Base-by-base conservation (phyloP, 2,113 vertebrate species). In the Himantopus leucocephalus region DNA sequence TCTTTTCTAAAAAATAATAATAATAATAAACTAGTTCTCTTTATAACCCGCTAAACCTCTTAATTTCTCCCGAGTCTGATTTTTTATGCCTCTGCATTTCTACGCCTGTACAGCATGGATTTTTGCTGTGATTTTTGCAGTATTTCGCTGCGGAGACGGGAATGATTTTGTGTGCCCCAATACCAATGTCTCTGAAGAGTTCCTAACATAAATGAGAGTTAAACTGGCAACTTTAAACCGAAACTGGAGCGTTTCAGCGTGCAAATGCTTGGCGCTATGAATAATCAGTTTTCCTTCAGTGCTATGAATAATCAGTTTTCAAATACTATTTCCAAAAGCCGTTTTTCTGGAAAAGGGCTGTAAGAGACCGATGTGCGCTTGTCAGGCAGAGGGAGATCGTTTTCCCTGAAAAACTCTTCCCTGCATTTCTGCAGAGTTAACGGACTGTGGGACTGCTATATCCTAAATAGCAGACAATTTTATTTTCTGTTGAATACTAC, bases 91-190 rank as follows among this genome's bases (percentile, higher is more conserved):
- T 34, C 10, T 4, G 0, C 6, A 4, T 73, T 58, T 48, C 30
- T n/a, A 10, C 0, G 0, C 19, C 35, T 9, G 19, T 4, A 12
- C 39, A 53, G 37, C 32, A 4, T 0, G 19, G n/a, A 22, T 59
- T 67, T 74, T 63, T 55, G 14, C 50, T 8, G 43, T 5, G 60
- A 26, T 70, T 85, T 86, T 26, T 21, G 30, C 37, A 8, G 32
- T 5, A 9, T 55, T 93, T 80, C 32, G 32, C 32, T 12, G 32
- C 29, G 10, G 62, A 64, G 53, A 37, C 0, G 0, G 39, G 13
- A 30, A 9, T 4, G 34, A 24, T 22, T 76, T 16, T 5, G 1
- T 15, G 23, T 4, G 12, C 27, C 35, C 27, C 29, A 12, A n/a
- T 3, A 19, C 6, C 41, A 55, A 64, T 5, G 15, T 13, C 26